Evolutionary conservation across 2,113 vertebrate species (phyloP).

Genomic region (Mirza zaza): DNA sequence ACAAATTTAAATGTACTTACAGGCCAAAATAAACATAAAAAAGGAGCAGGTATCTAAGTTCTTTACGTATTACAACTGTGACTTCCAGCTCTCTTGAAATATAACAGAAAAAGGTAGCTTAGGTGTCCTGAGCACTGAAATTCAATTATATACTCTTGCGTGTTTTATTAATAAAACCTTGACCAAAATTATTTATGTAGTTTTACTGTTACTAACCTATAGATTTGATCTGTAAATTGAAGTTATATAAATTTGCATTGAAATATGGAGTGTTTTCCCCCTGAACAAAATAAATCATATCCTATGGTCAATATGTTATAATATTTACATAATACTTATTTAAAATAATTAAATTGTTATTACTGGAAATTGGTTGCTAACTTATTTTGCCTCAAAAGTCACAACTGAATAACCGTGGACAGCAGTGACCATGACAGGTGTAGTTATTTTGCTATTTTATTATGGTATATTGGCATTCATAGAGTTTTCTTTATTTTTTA

Average conservation of each 20-base stretch:
- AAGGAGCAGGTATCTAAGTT: neutral
- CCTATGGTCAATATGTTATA: neutral
- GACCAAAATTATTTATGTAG: neutral
- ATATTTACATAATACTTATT: neutral
- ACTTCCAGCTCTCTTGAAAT: neutral
- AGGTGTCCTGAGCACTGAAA: neutral
- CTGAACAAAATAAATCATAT: neutral
- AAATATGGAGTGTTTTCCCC: neutral
- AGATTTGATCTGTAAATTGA: neutral
- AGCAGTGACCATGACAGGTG: neutral
- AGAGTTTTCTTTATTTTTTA: neutral
- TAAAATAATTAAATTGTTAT: neutral
- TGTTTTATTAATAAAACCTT: neutral
- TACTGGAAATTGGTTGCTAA: neutral
- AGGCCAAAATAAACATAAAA: neutral
- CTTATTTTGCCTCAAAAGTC: neutral
- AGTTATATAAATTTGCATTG: neutral
- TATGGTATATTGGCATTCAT: neutral
- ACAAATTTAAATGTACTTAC: neutral
- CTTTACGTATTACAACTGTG: neutral
- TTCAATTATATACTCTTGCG: neutral
- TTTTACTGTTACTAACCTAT: neutral
- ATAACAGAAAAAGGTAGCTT: neutral
- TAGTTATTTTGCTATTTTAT: neutral
- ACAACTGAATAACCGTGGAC: neutral